Percentiles rank a stretch among this genome's conserved stretches.
Evolutionary conservation across 2,888 invertebrate genomes (phyloP).

Genomic region (Mythimna pallens): DNA sequence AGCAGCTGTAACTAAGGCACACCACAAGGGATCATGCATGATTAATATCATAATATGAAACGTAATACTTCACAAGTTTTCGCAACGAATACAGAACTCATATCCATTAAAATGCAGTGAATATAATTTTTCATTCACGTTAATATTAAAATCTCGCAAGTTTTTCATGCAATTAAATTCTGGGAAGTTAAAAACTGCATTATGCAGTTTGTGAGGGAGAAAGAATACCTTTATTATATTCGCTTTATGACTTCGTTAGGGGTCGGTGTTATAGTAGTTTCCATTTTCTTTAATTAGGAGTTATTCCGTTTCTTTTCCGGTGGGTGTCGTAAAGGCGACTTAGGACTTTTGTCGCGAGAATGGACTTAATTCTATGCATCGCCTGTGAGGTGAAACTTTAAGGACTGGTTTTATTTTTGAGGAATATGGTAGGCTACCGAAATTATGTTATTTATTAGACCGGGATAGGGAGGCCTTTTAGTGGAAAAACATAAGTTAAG

Average conservation of each 20-base stretch:
- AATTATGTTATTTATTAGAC: too few relatives aligned
- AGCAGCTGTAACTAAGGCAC: not conserved
- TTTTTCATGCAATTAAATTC: slow-evolving; percentile 59
- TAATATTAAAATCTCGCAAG: slow-evolving; percentile 52
- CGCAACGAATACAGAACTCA: slow-evolving; percentile 24
- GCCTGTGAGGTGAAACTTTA: not conserved
- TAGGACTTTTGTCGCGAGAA: not conserved
- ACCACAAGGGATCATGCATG: not conserved
- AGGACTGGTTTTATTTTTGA: not conserved
- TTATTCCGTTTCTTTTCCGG: slow-evolving; percentile 14
- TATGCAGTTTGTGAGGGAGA: slow-evolving; percentile 47
- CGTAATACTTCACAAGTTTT: slow-evolving; percentile 19
- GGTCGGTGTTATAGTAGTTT: slow-evolving; percentile 21
- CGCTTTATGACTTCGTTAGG: slow-evolving; percentile 40
- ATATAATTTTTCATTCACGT: slow-evolving; percentile 45
- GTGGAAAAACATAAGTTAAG: too few relatives aligned
- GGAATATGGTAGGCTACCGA: too few relatives aligned
- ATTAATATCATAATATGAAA: slow-evolving; percentile 19
- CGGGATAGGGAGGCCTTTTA: too few relatives aligned
- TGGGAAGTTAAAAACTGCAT: slow-evolving; percentile 58
- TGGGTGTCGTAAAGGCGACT: slow-evolving; percentile 15
- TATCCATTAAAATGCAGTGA: slow-evolving; percentile 41
- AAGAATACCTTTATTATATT: slow-evolving; percentile 50
- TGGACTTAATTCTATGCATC: not conserved
- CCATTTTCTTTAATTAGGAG: slow-evolving; percentile 34